A percentile compares a stretch with the other conserved stretches of the same genome.
These are phyloP conservation scores for Mayetiola destructor DNA, from an alignment of 2,888 invertebrate species.

Conservation along the genomic window DNA sequence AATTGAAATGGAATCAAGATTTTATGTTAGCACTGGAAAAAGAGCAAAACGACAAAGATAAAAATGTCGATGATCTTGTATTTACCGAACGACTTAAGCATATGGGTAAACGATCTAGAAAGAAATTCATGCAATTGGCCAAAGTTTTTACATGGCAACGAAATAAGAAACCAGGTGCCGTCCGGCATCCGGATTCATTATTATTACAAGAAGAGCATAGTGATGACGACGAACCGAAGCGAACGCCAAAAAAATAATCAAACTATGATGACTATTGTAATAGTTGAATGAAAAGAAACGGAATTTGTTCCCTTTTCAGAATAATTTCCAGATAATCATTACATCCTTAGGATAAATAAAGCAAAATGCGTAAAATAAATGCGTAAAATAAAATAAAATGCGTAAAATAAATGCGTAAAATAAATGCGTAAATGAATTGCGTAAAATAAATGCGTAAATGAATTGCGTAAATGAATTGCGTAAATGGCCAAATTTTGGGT, in stretches of 20 bases:
- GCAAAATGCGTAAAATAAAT: too few relatives aligned
- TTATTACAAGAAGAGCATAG: conserved; percentile 47
- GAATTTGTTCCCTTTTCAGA: too few relatives aligned
- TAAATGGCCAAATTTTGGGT: too few relatives aligned
- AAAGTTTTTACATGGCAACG: conserved; percentile 58
- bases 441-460: too few relatives aligned
- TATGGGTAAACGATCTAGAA: conserved; percentile 71
- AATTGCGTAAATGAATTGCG: too few relatives aligned
- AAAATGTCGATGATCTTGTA: conserved; percentile 47
- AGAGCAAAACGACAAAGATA: conserved; percentile 44
- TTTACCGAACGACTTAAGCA: conserved; percentile 65
- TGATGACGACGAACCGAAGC: conserved; percentile 41
- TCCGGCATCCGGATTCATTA: conserved; percentile 40
- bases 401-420: too few relatives aligned
- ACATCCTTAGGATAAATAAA: too few relatives aligned
- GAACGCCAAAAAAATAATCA: conserved; percentile 5
- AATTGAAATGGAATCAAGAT: conserved; percentile 71
- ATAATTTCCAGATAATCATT: too few relatives aligned
- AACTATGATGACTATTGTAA: not conserved
- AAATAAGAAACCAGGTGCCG: conserved; percentile 37
- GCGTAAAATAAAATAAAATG: too few relatives aligned
- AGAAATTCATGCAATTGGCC: conserved; percentile 66
- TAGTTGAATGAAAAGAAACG: not conserved
- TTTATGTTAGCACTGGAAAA: conserved; percentile 72
- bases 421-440: too few relatives aligned